Percentiles rank a stretch among this genome's conserved stretches.
These are phyloP conservation scores for Eriosoma lanigerum DNA, from an alignment of 1,140 invertebrate genomes.

Conservation along the genomic window DNA sequence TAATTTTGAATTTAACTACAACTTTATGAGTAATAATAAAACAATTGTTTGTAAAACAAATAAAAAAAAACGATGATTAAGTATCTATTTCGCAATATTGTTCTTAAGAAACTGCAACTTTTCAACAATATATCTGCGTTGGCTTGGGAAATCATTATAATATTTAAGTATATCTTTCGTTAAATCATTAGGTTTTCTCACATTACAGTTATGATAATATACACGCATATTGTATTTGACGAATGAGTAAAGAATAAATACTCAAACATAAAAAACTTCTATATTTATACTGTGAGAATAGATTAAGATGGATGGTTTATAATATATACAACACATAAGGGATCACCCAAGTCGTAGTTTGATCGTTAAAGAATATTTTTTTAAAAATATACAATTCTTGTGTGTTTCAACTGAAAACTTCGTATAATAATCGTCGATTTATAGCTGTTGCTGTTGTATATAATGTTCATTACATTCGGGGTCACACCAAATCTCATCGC, in stretches of 20 bases:
- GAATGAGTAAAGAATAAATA: background rate
- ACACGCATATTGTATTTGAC: background rate
- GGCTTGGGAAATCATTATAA: background rate
- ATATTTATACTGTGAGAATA: background rate
- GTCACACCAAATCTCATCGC: background rate
- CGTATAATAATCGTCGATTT: background rate
- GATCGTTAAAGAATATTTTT: background rate
- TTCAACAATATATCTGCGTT: background rate
- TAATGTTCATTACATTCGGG: no score
- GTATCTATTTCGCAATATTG: background rate
- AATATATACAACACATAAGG: background rate
- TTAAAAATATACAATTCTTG: no score
- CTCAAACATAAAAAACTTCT: background rate
- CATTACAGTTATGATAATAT: background rate
- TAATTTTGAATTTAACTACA: background rate
- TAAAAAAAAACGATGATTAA: background rate
- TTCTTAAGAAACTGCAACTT: background rate
- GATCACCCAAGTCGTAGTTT: slow-evolving; percentile 6
- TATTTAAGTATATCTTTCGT: background rate
- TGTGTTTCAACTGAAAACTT: no score
- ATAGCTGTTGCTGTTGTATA: no score
- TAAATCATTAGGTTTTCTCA: background rate
- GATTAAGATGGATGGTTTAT: background rate
- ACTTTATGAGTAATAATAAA: background rate
- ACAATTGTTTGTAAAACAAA: no score